Conservation (phyloP, 2,113 vertebrate species). For the Seriola rivoliana region DNA sequence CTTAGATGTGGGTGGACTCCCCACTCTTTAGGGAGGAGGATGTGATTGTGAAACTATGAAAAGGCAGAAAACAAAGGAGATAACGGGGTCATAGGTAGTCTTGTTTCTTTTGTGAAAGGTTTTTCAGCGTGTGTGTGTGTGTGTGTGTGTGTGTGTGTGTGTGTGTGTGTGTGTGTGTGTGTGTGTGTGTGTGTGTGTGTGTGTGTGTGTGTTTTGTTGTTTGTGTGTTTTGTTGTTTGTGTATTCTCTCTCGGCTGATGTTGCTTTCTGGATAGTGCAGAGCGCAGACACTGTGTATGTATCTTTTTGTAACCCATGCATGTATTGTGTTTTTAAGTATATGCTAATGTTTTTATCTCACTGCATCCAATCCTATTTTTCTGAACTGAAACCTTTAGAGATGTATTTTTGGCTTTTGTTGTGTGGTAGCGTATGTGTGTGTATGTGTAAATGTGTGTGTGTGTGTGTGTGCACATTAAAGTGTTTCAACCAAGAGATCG, state of each 20-base stretch:
- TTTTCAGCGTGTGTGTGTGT: conserved; percentile 9
- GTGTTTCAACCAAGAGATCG: conserved; percentile 47
- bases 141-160: conserved; percentile 6
- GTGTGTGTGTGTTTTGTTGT: conserved; percentile 4
- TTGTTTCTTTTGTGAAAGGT: conserved; percentile 49
- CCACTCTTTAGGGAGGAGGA: conserved; percentile 26
- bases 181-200: not conserved
- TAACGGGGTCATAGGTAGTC: conserved; percentile 58
- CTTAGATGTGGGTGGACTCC: conserved; percentile 47
- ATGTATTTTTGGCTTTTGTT: conserved; percentile 57
- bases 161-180: not conserved
- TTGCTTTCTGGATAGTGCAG: conserved; percentile 34
- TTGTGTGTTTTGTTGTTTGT: conserved; percentile 34
- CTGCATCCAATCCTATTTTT: conserved; percentile 69
- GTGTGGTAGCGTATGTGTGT: not conserved
- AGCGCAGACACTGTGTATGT: conserved; percentile 14
- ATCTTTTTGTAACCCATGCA: conserved; percentile 43
- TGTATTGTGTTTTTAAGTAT: conserved; percentile 67
- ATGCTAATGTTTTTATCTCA: conserved; percentile 77
- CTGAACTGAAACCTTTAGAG: conserved; percentile 54
- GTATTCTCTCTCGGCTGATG: conserved; percentile 18
- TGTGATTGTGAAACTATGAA: conserved; percentile 51
- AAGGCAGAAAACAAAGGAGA: conserved; percentile 48
- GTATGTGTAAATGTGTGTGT: conserved; percentile 3
- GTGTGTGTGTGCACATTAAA: conserved; percentile 14